Evolutionary conservation across 1,140 invertebrate genomes (phyloP).

Genomic region (Sarcophaga bullata): DNA sequence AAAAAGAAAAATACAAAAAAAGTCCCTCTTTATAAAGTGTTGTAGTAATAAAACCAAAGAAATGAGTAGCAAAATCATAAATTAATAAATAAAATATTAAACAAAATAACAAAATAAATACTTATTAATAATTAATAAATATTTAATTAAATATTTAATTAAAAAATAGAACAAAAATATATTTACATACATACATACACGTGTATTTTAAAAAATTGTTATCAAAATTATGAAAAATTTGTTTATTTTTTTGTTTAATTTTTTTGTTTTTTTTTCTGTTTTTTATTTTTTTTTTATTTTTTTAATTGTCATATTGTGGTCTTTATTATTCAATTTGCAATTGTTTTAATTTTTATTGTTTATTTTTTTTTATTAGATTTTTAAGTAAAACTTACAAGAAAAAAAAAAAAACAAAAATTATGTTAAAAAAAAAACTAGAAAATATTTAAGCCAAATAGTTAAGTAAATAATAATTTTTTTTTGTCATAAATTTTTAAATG

Average conservation of each 20-base stretch:
- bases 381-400: constrained; percentile 45
- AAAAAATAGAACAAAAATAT: not conserved
- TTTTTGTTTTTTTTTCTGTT: not conserved
- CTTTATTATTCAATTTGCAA: not conserved
- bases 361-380: constrained; percentile 52
- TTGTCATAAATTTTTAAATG: constrained; percentile 41
- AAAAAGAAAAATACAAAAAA: not conserved
- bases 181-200: not conserved
- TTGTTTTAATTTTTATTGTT: constrained; percentile 38
- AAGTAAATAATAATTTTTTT: constrained; percentile 52
- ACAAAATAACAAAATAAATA: constrained; percentile 15
- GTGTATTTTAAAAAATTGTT: not conserved
- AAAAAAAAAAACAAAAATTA: constrained; percentile 45
- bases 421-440: constrained; percentile 47
- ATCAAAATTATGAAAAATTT: not conserved
- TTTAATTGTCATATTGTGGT: constrained; percentile 31
- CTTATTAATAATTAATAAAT: not conserved
- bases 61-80: not conserved
- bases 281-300: not conserved
- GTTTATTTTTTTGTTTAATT: constrained; percentile 25
- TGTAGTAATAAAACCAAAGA: constrained; percentile 35
- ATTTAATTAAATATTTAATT: not conserved
- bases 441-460: constrained; percentile 64
- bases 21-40: not conserved
- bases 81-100: not conserved